Conservation (phyloP, 2,113 vertebrate species). For the Circaetus gallicus region DNA sequence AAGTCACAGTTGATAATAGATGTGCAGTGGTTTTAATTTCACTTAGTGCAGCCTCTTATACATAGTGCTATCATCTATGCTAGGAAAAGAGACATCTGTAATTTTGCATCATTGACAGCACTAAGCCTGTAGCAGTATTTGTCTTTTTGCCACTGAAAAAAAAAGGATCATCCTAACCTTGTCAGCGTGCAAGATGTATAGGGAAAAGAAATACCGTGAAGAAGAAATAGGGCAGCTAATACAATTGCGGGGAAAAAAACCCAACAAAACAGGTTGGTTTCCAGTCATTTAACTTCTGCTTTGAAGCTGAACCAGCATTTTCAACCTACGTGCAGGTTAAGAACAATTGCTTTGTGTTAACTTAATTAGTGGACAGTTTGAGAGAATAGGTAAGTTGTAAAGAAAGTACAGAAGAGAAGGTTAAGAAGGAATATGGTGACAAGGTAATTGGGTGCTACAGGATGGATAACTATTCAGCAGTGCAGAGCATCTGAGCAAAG, state of each 20-base stretch:
- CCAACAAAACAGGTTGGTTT: not conserved
- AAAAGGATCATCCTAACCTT: not conserved
- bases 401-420: not conserved
- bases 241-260: fast-evolving
- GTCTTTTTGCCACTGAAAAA: not conserved
- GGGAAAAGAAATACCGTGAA: not conserved
- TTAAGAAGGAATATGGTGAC: not conserved
- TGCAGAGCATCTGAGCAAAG: not conserved
- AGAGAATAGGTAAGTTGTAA: not conserved
- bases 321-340: not conserved
- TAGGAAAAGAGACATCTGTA: not conserved
- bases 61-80: not conserved
- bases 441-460: not conserved
- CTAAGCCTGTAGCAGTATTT: not conserved
- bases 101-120: not conserved
- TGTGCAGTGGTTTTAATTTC: not conserved
- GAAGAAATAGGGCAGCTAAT: not conserved
- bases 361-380: not conserved
- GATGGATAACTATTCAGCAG: not conserved
- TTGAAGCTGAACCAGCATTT: not conserved
- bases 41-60: not conserved
- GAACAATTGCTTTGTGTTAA: not conserved
- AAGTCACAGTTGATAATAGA: not conserved
- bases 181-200: not conserved
- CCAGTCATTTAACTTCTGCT: not conserved